Base-by-base conservation (phyloP, 2,888 invertebrate genomes). In the Fragum fragum region DNA sequence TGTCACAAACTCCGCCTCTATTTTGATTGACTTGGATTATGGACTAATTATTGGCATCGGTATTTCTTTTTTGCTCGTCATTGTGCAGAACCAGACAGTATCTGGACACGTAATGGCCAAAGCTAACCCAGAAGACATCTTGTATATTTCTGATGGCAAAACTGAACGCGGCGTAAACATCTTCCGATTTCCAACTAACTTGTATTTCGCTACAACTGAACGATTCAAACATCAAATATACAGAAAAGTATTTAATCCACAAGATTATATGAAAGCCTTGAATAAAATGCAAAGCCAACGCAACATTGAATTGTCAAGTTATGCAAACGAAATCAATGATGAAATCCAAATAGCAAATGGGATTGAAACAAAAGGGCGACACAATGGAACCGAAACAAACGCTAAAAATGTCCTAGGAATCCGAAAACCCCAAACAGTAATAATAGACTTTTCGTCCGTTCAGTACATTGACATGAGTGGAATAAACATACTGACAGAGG, bases 391-490 rank as follows among this genome's bases (percentile, higher is more conserved):
- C 0, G 66, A 69, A 52, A 3, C 47, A 16, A 23, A 28, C 3
- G 1, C 36, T 42, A 16, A 16, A 47, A 59, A 71, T 3, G 32
- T n/a, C 23, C 9, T 26, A 1, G 23, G 26, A 5, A 57, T 57
- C 14, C 3, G 21, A 5, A 57, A 57, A n/a, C 66, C 66, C 5
- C 21, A 69, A 32, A 11, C 57, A 3, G 59, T 92, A 32, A 82
- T 92, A 42, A 52, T 92, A n/a, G 92, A 92, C 77, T 91, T 88
- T 72, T 86, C 88, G 1, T 29, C 77, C 21, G 87, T 92, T 36
- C 78, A 85, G 18, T 92, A 92, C 81, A 86, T 92, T 16, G 92
- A 92, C 73, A 76, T 91, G 28, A 87, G 85, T 11, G 92, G 92
- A 0, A 32, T 90, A 7, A 88, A 86, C 36, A 79, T 89, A n/a